Conservation (phyloP, 2,797 vertebrate genomes). For the Furcifer pardalis region DNA sequence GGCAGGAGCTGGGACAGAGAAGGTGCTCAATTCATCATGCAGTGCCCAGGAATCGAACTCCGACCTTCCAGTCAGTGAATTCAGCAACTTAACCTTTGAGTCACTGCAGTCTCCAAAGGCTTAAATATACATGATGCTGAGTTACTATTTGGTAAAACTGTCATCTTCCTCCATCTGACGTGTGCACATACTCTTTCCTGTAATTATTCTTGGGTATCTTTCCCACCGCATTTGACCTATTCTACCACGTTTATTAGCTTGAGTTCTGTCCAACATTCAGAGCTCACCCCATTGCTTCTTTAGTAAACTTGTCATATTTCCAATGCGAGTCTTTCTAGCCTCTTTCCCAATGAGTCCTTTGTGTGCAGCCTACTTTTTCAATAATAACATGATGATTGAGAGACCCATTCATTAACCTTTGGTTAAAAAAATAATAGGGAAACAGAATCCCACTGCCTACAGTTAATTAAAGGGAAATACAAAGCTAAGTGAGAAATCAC, state of each 20-base stretch:
- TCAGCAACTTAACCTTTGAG: too few relatives aligned
- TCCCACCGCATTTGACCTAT: background rate
- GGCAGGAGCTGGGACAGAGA: too few relatives aligned
- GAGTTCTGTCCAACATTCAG: background rate
- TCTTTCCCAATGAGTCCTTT: background rate
- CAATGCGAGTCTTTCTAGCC: background rate
- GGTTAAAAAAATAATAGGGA: slow-evolving; percentile 47
- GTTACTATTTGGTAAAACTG: background rate
- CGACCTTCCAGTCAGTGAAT: too few relatives aligned
- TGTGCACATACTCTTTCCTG: background rate
- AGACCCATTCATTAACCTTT: slow-evolving; percentile 23
- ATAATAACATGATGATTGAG: background rate
- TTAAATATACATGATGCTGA: background rate
- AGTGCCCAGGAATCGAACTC: too few relatives aligned
- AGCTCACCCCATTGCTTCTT: background rate
- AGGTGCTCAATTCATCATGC: too few relatives aligned
- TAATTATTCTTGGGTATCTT: background rate
- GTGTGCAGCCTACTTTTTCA: slow-evolving; percentile 27
- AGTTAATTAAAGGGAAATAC: slow-evolving; percentile 43
- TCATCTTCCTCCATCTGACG: background rate
- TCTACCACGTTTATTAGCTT: background rate
- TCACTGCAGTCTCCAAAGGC: too few relatives aligned
- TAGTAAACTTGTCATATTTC: background rate
- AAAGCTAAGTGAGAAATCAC: slow-evolving; percentile 66
- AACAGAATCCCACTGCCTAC: slow-evolving; percentile 43